Evolutionary conservation across 2,113 vertebrate genomes (phyloP).

Genomic region (Laticauda colubrina): DNA sequence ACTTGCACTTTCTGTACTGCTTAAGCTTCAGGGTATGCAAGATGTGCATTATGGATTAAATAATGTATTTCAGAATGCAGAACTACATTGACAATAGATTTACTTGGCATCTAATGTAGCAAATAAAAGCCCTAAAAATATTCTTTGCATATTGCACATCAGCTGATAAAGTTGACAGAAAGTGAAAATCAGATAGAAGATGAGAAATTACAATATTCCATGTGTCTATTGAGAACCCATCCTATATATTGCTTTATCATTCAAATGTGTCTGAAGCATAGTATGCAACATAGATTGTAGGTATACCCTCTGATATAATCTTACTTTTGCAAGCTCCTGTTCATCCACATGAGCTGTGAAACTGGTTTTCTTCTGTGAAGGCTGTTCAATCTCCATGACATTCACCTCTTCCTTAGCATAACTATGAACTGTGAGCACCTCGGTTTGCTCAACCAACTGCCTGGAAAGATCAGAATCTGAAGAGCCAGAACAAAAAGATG

Average conservation of each 20-base stretch:
- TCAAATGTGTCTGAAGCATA: not conserved
- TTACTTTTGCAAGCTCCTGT: conserved; percentile 73
- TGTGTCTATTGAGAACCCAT: not conserved
- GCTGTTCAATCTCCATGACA: conserved; percentile 51
- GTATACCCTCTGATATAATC: not conserved
- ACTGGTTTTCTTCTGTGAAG: conserved; percentile 64
- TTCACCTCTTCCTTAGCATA: conserved; percentile 76
- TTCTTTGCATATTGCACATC: not conserved
- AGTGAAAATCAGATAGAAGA: not conserved
- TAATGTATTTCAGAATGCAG: not conserved
- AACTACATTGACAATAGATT: not conserved
- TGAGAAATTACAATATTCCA: not conserved
- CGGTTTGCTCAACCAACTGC: conserved; percentile 74
- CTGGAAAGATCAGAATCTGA: conserved; percentile 81
- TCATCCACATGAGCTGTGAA: conserved; percentile 59
- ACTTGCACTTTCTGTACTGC: not conserved
- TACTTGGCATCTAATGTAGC: not conserved
- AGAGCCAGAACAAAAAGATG: conserved; percentile 61
- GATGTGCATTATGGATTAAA: not conserved
- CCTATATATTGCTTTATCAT: not conserved
- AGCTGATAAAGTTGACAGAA: not conserved
- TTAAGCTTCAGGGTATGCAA: not conserved
- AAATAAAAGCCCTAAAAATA: not conserved
- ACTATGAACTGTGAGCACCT: conserved; percentile 83
- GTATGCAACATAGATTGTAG: not conserved